Conservation (phyloP, 2,888 invertebrate genomes). For the Protophormia terraenovae region DNA sequence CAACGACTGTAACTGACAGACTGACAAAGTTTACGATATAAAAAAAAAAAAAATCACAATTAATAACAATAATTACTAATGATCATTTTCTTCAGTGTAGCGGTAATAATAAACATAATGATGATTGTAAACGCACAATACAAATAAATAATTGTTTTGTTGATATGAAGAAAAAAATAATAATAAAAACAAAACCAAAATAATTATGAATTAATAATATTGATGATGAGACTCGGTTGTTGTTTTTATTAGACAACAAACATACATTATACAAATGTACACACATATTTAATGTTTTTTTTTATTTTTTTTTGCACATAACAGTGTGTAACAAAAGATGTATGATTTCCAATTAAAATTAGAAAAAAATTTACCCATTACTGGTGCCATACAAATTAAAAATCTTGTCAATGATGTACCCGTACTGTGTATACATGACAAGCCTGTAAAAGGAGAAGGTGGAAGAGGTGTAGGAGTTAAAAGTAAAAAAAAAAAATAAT, state of each 20-base stretch:
- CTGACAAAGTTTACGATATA: not conserved
- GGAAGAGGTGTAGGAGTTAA: not conserved
- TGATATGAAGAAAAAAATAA: too few relatives aligned
- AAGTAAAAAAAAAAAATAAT: not conserved
- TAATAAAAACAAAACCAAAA: not conserved
- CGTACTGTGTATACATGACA: conserved; percentile 69
- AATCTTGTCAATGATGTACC: conserved; percentile 78
- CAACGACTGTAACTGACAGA: conserved; percentile 6
- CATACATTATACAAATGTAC: too few relatives aligned
- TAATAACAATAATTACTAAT: conserved; percentile 10
- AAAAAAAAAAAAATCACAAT: not conserved
- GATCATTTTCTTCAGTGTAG: not conserved
- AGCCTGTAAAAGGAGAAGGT: conserved; percentile 70
- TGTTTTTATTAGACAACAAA: not conserved
- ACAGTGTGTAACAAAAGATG: conserved; percentile 8
- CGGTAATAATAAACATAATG: not conserved
- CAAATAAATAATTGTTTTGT: not conserved
- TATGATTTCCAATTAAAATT: not conserved
- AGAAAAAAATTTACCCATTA: conserved; percentile 77
- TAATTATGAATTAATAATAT: conserved; percentile 5
- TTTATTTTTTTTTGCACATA: not conserved
- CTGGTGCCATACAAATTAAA: conserved; percentile 80
- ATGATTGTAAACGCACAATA: conserved; percentile 1
- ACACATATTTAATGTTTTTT: not conserved
- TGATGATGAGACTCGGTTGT: conserved; percentile 18